Conservation (phyloP, 2,797 vertebrate species). For the Anniella stebbinsi region DNA sequence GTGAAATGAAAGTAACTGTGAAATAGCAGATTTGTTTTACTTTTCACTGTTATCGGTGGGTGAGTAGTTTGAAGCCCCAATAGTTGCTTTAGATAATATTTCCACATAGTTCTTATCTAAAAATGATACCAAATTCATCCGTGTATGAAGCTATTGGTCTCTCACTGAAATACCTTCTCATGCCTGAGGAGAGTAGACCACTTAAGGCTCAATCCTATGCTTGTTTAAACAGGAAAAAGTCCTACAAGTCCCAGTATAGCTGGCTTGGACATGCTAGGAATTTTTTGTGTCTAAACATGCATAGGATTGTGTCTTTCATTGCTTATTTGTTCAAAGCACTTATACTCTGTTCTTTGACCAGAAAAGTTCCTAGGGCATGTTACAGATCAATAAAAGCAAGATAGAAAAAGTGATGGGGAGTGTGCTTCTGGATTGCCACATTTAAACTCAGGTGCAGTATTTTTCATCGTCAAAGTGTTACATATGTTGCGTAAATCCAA, state of each 20-base stretch:
- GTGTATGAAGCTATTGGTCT: not conserved
- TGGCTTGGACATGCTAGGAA: no score
- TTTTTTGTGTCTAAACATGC: no score
- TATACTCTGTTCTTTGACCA: not conserved
- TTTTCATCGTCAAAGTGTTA: no score
- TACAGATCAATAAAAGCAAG: no score
- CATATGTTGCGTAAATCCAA: no score
- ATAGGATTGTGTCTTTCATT: no score
- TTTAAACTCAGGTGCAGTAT: no score
- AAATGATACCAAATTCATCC: not conserved
- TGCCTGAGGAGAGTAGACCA: not conserved
- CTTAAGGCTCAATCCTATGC: not conserved
- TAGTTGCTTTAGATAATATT: not conserved
- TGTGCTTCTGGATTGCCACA: no score
- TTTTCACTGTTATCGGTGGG: conserved; percentile 18
- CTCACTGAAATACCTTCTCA: not conserved
- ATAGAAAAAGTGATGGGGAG: no score
- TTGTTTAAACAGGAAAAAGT: no score
- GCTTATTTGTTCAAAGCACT: not conserved
- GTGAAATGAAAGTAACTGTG: conserved; percentile 13
- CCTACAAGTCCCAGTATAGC: no score
- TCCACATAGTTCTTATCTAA: not conserved
- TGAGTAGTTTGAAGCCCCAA: not conserved
- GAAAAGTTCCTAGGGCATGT: not conserved
- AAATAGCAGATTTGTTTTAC: conserved; percentile 30